Evolutionary conservation across 2,888 invertebrate genomes (phyloP).

Genomic region (Mesoligia furuncula): DNA sequence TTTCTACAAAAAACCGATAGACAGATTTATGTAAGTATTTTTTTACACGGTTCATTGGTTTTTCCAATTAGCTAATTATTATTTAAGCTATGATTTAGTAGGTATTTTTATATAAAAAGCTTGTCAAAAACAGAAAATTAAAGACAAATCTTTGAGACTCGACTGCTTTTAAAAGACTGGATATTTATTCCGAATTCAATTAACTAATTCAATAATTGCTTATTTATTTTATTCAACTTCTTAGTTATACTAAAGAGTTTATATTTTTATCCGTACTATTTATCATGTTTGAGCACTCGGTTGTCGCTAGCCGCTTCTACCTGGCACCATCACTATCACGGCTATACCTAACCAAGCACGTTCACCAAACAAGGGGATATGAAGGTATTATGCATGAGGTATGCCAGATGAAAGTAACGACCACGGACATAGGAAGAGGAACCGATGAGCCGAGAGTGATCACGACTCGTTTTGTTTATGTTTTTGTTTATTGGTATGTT

Average conservation of each 20-base stretch:
- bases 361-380: conserved; percentile 56
- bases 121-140: neutral
- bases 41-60: neutral
- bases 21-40: neutral
- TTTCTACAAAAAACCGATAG: neutral
- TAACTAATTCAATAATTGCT: neutral
- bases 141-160: neutral
- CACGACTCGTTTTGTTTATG: conserved; percentile 44
- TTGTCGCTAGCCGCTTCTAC: neutral
- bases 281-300: neutral
- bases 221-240: conserved; percentile 1
- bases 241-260: no score
- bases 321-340: conserved; percentile 8
- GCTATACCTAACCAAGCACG: conserved; percentile 11
- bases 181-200: neutral
- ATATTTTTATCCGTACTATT: neutral
- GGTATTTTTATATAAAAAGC: neutral
- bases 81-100: neutral
- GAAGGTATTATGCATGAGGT: conserved; percentile 50
- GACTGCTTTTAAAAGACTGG: neutral
- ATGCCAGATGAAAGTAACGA: conserved; percentile 68
- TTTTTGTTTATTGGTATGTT: conserved; percentile 20
- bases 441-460: conserved; percentile 59
- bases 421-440: conserved; percentile 59
- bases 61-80: neutral